A percentile compares a stretch with the other conserved stretches of the same genome.
Evolutionary conservation across 2,888 invertebrate genomes (phyloP).

Genomic region (Maniola hyperantus): DNA sequence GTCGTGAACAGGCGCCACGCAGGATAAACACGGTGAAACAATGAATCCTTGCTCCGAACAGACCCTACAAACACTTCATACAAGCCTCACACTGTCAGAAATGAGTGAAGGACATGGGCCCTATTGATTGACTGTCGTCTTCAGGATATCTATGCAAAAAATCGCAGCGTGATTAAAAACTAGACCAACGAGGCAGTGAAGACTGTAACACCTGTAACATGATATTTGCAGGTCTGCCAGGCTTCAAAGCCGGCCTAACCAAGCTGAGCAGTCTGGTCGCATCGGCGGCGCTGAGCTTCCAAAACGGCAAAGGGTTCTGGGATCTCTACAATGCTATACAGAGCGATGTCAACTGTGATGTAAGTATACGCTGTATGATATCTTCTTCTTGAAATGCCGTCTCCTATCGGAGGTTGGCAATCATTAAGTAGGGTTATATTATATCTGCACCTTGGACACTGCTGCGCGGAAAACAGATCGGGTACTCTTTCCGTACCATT

Average conservation of each 20-base stretch:
- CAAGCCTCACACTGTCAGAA: slow-evolving; percentile 88
- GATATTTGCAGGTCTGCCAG: slow-evolving; percentile 77
- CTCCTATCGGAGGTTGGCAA: too few species aligned
- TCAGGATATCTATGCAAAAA: too few species aligned
- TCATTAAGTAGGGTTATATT: too few species aligned
- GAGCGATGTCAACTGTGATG: slow-evolving; percentile 88
- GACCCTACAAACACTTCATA: slow-evolving; percentile 89
- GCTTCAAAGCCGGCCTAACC: slow-evolving; percentile 87
- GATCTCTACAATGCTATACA: slow-evolving; percentile 89
- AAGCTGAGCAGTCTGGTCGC: slow-evolving; percentile 89
- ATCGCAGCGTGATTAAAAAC: too few species aligned
- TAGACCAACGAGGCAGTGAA: too few species aligned
- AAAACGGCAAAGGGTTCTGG: slow-evolving; percentile 90
- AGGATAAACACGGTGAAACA: slow-evolving; percentile 83
- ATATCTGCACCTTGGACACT: too few species aligned
- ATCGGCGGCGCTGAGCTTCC: slow-evolving; percentile 89
- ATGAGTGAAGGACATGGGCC: too few species aligned
- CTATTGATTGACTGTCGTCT: too few species aligned
- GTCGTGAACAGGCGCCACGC: slow-evolving; percentile 86
- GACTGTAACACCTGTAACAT: too few species aligned
- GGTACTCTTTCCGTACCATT: too few species aligned
- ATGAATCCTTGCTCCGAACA: slow-evolving; percentile 88
- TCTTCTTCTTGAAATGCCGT: too few species aligned
- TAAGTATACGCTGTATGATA: slow-evolving; percentile 57
- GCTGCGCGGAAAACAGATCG: too few species aligned